These are phyloP conservation scores for Sebastes kiyomatsui DNA, from an alignment of 2,797 vertebrate genomes.

Conservation along the genomic window DNA sequence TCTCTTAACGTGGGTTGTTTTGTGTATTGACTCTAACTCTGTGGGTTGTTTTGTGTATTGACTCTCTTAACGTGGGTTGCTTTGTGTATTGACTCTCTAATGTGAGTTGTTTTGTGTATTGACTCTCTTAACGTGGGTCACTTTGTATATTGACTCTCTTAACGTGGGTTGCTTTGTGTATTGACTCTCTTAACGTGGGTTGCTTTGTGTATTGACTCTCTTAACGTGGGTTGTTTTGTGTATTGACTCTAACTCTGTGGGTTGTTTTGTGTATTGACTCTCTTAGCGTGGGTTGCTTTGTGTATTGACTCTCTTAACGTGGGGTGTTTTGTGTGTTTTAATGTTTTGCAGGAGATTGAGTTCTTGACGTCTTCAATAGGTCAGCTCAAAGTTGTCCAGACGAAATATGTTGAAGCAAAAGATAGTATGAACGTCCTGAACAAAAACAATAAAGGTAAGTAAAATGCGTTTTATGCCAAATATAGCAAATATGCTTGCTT, in stretches of 20 bases:
- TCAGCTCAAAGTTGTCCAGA: constrained; percentile 94
- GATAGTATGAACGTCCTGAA: constrained; percentile 90
- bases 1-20: too few relatives aligned
- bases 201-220: not conserved
- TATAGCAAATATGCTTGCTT: too few relatives aligned
- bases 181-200: not conserved
- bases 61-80: not conserved
- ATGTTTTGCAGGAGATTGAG: constrained; percentile 88
- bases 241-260: not conserved
- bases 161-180: not conserved
- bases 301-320: not conserved
- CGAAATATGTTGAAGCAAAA: constrained; percentile 95
- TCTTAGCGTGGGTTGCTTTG: not conserved
- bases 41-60: not conserved
- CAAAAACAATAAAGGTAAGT: constrained; percentile 88
- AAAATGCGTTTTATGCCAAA: not conserved
- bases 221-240: not conserved
- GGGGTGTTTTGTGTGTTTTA: not conserved
- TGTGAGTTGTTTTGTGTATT: not conserved
- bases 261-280: not conserved
- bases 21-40: not conserved
- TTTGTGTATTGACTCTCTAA: not conserved
- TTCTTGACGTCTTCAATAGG: constrained; percentile 93
- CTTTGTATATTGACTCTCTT: too few relatives aligned
- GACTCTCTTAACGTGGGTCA: not conserved